These are phyloP conservation scores for Calameuta pallipes DNA, from an alignment of 2,888 invertebrate species.

Conservation along the genomic window DNA sequence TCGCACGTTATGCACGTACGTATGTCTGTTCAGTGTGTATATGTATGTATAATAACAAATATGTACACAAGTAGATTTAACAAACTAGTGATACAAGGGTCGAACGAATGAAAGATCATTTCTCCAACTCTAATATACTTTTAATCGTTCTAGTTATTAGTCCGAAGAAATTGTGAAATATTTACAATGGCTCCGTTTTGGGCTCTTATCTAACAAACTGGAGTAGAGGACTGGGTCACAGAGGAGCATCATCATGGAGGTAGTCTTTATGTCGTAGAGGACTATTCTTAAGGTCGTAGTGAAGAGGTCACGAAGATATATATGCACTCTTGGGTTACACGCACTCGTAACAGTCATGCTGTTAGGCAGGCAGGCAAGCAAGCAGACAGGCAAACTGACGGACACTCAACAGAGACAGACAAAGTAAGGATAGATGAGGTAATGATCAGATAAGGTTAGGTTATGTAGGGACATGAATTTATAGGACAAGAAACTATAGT, in stretches of 20 bases:
- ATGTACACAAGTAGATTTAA: conserved; percentile 64
- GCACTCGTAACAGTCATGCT: conserved; percentile 20
- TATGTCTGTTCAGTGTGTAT: conserved; percentile 31
- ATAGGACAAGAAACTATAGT: not conserved
- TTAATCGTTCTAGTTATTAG: conserved; percentile 28
- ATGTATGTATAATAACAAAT: conserved; percentile 61
- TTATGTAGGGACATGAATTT: not conserved
- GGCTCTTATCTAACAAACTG: not conserved
- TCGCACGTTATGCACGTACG: conserved; percentile 34
- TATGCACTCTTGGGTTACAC: conserved; percentile 19
- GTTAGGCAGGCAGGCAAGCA: conserved; percentile 37
- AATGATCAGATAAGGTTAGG: not conserved
- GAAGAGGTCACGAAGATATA: not conserved
- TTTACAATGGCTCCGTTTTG: conserved; percentile 38
- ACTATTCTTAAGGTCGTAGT: not conserved
- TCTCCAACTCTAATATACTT: conserved; percentile 28
- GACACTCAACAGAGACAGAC: conserved; percentile 18
- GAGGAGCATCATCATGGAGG: not conserved
- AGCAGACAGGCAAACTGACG: conserved; percentile 42
- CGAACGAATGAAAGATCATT: conserved; percentile 42
- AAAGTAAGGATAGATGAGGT: not conserved
- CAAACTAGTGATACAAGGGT: conserved; percentile 62
- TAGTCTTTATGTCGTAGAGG: not conserved
- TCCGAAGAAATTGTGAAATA: conserved; percentile 44
- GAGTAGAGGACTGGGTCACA: not conserved